Percentiles rank a stretch among this genome's conserved stretches.
phyloP scores from a whole-genome alignment of 2,888 invertebrate genomes.

The Litoditis marina region DNA sequence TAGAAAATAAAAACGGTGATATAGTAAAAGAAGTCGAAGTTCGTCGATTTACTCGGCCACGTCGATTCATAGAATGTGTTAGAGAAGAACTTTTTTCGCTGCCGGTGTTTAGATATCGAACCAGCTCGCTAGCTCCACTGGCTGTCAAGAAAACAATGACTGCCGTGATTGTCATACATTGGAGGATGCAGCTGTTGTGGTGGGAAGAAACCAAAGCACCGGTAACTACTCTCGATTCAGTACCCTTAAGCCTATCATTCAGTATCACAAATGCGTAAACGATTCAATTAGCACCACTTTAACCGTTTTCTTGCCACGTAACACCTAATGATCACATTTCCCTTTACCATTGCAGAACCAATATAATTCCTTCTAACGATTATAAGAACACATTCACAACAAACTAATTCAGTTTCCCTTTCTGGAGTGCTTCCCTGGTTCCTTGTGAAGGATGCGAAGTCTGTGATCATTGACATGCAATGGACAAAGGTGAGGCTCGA shows the following conservation, averaged over 20 bases:
- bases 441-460: constrained; percentile 30
- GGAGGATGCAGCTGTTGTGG: constrained; percentile 41
- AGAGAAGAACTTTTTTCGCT: background rate
- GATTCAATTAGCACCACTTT: background rate
- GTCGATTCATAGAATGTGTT: background rate
- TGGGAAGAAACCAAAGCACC: constrained; percentile 36
- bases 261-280: background rate
- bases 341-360: too few species aligned
- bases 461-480: constrained; percentile 39
- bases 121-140: constrained; percentile 24
- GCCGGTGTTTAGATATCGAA: constrained; percentile 39
- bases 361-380: too few species aligned
- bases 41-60: background rate
- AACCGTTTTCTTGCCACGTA: background rate
- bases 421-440: constrained; percentile 43
- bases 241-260: background rate
- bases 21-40: background rate
- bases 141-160: constrained; percentile 24
- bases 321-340: too few species aligned
- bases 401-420: constrained; percentile 21
- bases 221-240: background rate
- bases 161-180: constrained; percentile 36
- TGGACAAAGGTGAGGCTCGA: constrained; percentile 34
- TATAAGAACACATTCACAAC: too few species aligned
- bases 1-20: too few species aligned